Evolutionary conservation across 2,113 vertebrate species (phyloP), one percentile per base, ranked within the genome.

Genomic region (Caloenas nicobarica): DNA sequence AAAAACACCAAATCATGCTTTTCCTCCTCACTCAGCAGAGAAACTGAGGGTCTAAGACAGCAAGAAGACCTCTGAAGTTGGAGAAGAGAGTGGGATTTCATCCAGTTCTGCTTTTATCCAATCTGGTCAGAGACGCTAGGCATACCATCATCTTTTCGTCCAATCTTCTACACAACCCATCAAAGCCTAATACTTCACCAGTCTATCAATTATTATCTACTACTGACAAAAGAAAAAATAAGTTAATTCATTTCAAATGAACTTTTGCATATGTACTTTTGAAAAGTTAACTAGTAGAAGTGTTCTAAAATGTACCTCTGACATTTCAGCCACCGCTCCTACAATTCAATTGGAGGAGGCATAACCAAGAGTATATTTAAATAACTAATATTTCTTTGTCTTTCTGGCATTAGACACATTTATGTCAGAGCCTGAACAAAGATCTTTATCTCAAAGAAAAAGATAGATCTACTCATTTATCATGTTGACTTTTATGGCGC

Each of bases 211-310:
- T 54, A 51, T 16, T 36, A 51, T 18, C 44, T 53, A 19, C 24
- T 61, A 34, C 7, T 65, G 26, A 89, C 14, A 36, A 50, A 81
- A 90, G 7, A 58, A 85, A 84, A 90, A 77, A 34, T 10, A 54
- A 66, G 6, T 46, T 1, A 7, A 26, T 31, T 77, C 10, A 13
- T 58, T 83, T 73, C 8, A 44, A 46, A 68, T 71, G 11, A 33
- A n/a, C 38, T 28, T 88, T 86, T 36, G 21, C 2, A 0, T 33
- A 60, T 0, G 1, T 7, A 33, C 10, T 66, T 66, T 51, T 31
- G 50, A 81, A 22, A 88, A 93, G 13, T 38, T 70, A 48, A 22
- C 38, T 13, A 29, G 36, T 3, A 56, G 28, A 85, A 83, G 24
- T 9, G 16, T n/a, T 66, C 9, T 22, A 48, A 80, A 89, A 42